Evolutionary conservation across 2,888 invertebrate species (phyloP), one percentile per base, ranked within the genome.

Genomic region (Anoplius nigerrimus): DNA sequence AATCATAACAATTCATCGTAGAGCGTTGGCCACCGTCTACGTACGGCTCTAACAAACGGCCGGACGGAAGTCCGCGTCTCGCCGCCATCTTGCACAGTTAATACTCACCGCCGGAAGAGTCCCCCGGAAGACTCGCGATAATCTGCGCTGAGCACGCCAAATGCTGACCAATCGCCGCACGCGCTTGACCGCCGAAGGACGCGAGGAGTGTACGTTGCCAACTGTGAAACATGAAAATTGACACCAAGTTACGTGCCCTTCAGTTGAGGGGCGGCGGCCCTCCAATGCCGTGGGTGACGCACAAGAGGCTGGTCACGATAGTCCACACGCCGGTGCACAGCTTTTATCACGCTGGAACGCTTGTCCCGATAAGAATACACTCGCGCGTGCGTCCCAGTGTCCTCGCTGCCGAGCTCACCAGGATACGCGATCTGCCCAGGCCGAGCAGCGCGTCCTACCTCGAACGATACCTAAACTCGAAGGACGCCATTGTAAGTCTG

Each of bases 381-480:
- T 76, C 88, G 58, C 85, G 87, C 66, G 84, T 89, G 65, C 84
- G 89, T 62, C 89, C 88, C 16, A 88, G 88, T 76, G 78, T 88
- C 64, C 78, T 89, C 56, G 84, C 86, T 18, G 88, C 88, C 46
- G 89, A 89, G 80, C 82, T 88, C 81, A 84, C 84, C 81, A 88
- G 89, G 84, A 88, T 89, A 88, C 85, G 87, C 70, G 82, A 86
- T 74, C 82, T 86, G 68, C 81, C 80, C 54, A 87, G 89, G 72
- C 81, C 86, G 13, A 83, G 86, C 27, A 79, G 69, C 67, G 66
- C 73, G 24, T 88, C 88, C 64, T 87, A 94, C 81, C 91, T 93
- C 78, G 94, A 94, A 82, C 93, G 94, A 87, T 96, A 93, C 90
- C 93, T 94, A 90, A 94, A 94, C 90, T 94, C 95, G 79, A 93